Conservation (phyloP, 2,797 vertebrate species). For the Tenualosa thibaudeaui region DNA sequence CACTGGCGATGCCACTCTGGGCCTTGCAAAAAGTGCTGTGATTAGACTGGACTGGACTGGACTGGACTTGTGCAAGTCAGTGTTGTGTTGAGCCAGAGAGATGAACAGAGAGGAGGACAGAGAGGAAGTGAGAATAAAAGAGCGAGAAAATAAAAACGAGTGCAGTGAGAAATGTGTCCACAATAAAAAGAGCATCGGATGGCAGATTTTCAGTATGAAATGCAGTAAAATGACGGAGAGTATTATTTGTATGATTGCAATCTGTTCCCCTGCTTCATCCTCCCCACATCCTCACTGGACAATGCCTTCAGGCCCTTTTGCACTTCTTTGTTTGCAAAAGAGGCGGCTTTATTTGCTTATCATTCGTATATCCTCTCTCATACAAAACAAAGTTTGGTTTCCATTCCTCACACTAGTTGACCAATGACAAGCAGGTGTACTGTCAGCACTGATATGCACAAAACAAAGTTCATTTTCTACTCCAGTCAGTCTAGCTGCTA, state of each 20-base stretch:
- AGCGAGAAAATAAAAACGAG: too few relatives aligned
- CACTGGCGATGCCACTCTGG: constrained; percentile 46
- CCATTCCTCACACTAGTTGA: not conserved
- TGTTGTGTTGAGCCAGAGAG: not conserved
- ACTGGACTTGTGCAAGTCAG: not conserved
- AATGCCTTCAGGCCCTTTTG: not conserved
- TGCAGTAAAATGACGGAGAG: not conserved
- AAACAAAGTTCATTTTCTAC: not conserved
- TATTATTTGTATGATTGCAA: not conserved
- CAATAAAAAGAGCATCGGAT: too few relatives aligned
- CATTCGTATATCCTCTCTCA: not conserved
- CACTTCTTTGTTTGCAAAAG: not conserved
- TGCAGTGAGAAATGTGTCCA: not conserved
- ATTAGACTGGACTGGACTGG: not conserved
- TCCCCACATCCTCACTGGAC: not conserved
- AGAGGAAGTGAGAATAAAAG: not conserved
- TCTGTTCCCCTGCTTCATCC: not conserved
- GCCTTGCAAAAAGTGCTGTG: constrained; percentile 9
- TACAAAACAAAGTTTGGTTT: not conserved
- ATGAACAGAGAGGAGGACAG: not conserved
- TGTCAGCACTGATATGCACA: not conserved
- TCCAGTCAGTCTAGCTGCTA: not conserved
- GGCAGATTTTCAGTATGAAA: not conserved
- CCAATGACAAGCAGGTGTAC: not conserved
- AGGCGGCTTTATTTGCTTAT: not conserved